Percentiles rank a stretch among this genome's conserved stretches.
Conservation (phyloP, 1,140 invertebrate species). For the Philaenus spumarius region DNA sequence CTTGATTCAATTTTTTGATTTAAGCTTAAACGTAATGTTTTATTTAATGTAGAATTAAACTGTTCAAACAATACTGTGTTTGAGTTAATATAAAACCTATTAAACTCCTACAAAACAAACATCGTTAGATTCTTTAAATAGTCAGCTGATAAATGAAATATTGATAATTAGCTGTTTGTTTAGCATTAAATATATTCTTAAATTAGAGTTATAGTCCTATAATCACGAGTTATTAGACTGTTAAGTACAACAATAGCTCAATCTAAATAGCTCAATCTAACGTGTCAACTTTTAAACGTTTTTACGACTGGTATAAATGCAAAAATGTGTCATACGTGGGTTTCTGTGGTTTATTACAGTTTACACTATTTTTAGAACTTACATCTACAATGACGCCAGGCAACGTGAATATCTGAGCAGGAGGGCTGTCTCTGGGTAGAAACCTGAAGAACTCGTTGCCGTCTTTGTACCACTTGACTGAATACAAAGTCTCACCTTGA, state of each 20-base stretch:
- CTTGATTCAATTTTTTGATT: neutral
- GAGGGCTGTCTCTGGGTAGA: constrained; percentile 64
- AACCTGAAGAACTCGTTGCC: constrained; percentile 80
- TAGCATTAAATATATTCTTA: neutral
- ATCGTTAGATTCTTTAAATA: too few relatives aligned
- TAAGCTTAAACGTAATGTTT: too few relatives aligned
- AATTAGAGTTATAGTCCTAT: neutral
- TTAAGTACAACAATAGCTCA: neutral
- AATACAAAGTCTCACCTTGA: constrained; percentile 66
- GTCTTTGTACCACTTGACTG: too few relatives aligned
- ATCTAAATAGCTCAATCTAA: neutral
- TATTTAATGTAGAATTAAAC: too few relatives aligned
- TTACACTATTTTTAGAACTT: constrained; percentile 42
- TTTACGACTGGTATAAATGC: neutral
- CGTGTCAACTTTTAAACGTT: neutral
- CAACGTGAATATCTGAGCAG: constrained; percentile 65
- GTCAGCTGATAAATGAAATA: too few relatives aligned
- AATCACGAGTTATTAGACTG: neutral
- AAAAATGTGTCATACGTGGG: neutral
- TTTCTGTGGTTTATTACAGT: neutral
- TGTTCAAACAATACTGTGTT: too few relatives aligned
- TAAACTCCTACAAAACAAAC: too few relatives aligned
- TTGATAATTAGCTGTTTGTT: too few relatives aligned
- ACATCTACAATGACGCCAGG: constrained; percentile 76
- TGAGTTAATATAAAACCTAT: too few relatives aligned